These are phyloP conservation scores for Meda fulgida DNA, from an alignment of 2,797 vertebrate genomes.

Conservation along the genomic window DNA sequence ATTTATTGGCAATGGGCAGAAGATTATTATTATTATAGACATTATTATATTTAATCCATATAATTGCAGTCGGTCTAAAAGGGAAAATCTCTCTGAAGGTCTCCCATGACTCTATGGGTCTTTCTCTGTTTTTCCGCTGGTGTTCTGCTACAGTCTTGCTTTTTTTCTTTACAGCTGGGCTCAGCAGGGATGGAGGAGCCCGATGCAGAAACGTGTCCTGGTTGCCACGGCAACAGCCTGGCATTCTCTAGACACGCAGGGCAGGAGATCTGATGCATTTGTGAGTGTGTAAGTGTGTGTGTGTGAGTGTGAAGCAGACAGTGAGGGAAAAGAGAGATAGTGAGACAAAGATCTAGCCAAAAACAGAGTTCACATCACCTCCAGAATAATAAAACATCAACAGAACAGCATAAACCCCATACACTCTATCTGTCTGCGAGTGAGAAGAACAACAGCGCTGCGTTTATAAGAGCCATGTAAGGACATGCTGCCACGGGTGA, in stretches of 20 bases:
- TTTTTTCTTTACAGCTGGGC: conserved; percentile 48
- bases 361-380: conserved; percentile 7
- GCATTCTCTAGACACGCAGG: conserved; percentile 53
- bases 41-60: neutral
- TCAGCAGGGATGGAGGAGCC: conserved; percentile 59
- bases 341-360: conserved; percentile 39
- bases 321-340: conserved; percentile 9
- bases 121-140: conserved; percentile 12
- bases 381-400: conserved; percentile 2
- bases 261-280: conserved; percentile 30
- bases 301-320: conserved; percentile 11
- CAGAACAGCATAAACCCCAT: neutral
- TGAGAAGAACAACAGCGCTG: neutral
- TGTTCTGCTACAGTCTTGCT: conserved; percentile 28
- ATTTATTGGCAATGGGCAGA: neutral
- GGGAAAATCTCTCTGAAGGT: neutral
- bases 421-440: conserved; percentile 3
- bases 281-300: conserved; percentile 6
- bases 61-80: neutral
- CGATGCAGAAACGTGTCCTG: conserved; percentile 43
- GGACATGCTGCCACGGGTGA: conserved; percentile 24
- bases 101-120: conserved; percentile 12
- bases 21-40: neutral
- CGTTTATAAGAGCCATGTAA: conserved; percentile 39
- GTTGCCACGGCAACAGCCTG: conserved; percentile 67